These are phyloP conservation scores for Dioctria rufipes DNA, from an alignment of 2,888 invertebrate species.

Conservation along the genomic window DNA sequence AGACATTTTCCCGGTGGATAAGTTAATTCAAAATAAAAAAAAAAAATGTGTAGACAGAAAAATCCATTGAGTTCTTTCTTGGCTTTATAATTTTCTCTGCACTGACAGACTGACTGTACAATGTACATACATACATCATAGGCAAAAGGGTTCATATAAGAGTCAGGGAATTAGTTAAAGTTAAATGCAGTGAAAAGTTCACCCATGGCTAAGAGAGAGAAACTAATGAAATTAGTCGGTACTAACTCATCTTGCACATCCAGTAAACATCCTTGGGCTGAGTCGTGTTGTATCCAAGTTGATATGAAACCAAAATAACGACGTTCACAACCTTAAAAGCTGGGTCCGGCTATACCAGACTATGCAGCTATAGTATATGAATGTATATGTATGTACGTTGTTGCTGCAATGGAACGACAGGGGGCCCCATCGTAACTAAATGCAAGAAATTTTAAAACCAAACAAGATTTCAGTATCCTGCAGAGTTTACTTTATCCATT, in stretches of 20 bases:
- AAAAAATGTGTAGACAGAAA: slow-evolving; percentile 9
- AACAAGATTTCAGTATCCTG: slow-evolving; percentile 46
- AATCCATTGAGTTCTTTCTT: background rate
- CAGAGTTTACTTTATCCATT: slow-evolving; percentile 19
- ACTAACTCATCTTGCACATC: slow-evolving; percentile 31
- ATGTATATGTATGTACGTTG: background rate
- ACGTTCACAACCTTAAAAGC: background rate
- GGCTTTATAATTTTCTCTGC: background rate
- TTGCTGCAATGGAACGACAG: background rate
- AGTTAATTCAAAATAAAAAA: slow-evolving; percentile 12
- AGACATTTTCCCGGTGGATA: background rate
- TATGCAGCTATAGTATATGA: too few species aligned
- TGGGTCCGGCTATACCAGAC: too few species aligned
- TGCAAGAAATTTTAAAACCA: slow-evolving; percentile 27
- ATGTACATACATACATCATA: background rate
- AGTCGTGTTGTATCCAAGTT: background rate
- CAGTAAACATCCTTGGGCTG: slow-evolving; percentile 15
- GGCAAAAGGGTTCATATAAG: background rate
- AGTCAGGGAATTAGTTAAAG: slow-evolving; percentile 1
- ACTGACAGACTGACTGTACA: background rate
- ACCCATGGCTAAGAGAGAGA: slow-evolving; percentile 12
- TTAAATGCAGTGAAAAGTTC: background rate
- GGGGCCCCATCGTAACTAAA: background rate
- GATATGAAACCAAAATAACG: background rate
- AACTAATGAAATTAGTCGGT: slow-evolving; percentile 42